These are phyloP conservation scores for Boloria euphrosyne DNA, from an alignment of 2,888 invertebrate genomes.

Conservation along the genomic window DNA sequence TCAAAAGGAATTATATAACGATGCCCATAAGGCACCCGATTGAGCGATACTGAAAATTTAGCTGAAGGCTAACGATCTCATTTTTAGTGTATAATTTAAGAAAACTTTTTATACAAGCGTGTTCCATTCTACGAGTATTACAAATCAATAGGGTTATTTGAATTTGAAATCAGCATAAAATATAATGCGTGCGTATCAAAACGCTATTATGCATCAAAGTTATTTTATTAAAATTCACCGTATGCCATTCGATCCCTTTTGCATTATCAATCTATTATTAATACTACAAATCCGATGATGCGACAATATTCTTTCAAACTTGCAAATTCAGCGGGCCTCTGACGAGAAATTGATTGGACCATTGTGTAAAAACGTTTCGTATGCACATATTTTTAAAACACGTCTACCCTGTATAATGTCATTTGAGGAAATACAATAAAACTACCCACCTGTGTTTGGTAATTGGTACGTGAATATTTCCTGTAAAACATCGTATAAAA, in stretches of 20 bases:
- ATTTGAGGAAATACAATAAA: background rate
- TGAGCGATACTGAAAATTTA: conserved; percentile 4
- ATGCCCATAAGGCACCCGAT: conserved; percentile 3
- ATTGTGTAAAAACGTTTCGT: conserved; percentile 57
- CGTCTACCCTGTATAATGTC: background rate
- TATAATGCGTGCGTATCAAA: conserved; percentile 22
- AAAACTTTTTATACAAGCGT: background rate
- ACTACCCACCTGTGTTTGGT: too few relatives aligned
- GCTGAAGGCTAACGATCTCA: conserved; percentile 4
- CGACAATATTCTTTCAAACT: conserved; percentile 65
- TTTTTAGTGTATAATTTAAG: conserved; percentile 5
- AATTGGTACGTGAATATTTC: too few relatives aligned
- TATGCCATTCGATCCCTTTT: conserved; percentile 52
- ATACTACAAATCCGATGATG: conserved; percentile 61
- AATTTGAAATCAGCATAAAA: background rate
- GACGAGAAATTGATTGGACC: conserved; percentile 63
- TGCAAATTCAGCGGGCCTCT: conserved; percentile 48
- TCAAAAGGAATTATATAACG: conserved; percentile 1
- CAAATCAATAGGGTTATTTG: background rate
- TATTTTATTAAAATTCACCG: conserved; percentile 27
- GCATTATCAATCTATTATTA: conserved; percentile 76
- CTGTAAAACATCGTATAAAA: too few relatives aligned
- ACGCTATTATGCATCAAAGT: conserved; percentile 24
- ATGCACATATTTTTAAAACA: conserved; percentile 47
- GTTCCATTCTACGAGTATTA: background rate